Percentiles rank a stretch among this genome's conserved stretches.
These are phyloP conservation scores for Nemopilema nomurai DNA, from an alignment of 30 jellyfish, hydroid and myxozoan species.

Conservation along the genomic window DNA sequence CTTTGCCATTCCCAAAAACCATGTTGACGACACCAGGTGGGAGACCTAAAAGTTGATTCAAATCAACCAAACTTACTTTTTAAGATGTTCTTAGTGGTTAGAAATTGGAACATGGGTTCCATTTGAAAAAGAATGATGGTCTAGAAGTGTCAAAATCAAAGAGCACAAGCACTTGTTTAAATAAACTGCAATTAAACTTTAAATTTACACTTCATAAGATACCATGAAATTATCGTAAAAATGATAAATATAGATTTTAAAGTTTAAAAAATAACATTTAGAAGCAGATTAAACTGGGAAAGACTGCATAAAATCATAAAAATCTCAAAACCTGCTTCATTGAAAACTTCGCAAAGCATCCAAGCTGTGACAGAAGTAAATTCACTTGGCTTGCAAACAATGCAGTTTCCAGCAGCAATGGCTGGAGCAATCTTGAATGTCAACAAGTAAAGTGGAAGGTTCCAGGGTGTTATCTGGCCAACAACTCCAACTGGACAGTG, in stretches of 20 bases:
- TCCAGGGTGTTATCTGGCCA: slow-evolving; percentile 94
- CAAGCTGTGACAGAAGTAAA: slow-evolving; percentile 93
- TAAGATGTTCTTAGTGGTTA: no score
- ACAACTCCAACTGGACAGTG: slow-evolving; percentile 78
- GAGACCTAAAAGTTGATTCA: no score
- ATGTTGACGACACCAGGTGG: slow-evolving; percentile 89
- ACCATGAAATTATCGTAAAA: no score
- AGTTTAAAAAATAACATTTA: no score
- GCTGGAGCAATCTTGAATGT: slow-evolving; percentile 92
- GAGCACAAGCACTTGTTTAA: no score
- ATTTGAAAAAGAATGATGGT: no score
- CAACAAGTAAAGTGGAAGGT: slow-evolving; percentile 75
- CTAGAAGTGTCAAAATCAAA: no score
- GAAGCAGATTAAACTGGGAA: neutral
- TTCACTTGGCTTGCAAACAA: slow-evolving; percentile 87
- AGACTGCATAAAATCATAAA: neutral
- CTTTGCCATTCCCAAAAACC: slow-evolving; percentile 83
- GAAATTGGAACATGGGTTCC: no score
- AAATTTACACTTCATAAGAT: no score
- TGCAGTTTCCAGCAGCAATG: slow-evolving; percentile 87
- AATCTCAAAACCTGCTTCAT: slow-evolving; percentile 69
- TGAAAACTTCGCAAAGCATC: slow-evolving; percentile 69
- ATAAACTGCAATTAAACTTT: no score
- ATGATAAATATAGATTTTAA: no score
- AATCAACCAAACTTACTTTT: no score